Conservation (phyloP, 1,140 invertebrate species). For the Drosophila arawakana region DNA sequence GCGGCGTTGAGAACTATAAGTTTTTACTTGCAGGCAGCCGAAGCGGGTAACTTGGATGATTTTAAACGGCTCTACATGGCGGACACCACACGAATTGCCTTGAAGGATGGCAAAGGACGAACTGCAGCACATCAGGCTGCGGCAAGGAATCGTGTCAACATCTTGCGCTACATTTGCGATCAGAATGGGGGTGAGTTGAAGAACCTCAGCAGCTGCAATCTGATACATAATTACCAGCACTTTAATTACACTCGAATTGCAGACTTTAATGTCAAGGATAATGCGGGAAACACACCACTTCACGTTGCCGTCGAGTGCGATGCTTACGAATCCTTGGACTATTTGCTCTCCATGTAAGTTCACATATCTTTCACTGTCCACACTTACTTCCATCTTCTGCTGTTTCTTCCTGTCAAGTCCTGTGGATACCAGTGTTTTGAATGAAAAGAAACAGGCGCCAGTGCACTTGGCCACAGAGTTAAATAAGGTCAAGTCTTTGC, state of each 20-base stretch:
- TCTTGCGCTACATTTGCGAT: constrained; percentile 90
- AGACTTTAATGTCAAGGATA: constrained; percentile 92
- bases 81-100: constrained; percentile 88
- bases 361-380: neutral
- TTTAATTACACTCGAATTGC: constrained; percentile 52
- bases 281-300: constrained; percentile 91
- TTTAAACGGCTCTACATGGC: constrained; percentile 89
- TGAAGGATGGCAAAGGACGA: constrained; percentile 90
- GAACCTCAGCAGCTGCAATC: neutral
- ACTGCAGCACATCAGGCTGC: constrained; percentile 92
- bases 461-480: constrained; percentile 92
- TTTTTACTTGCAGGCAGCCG: constrained; percentile 88
- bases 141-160: constrained; percentile 89
- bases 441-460: constrained; percentile 91
- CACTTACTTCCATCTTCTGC: no score
- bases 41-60: constrained; percentile 92
- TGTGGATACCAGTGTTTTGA: constrained; percentile 89
- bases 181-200: constrained; percentile 88
- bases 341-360: constrained; percentile 89
- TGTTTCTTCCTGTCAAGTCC: constrained; percentile 84
- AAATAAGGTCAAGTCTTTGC: constrained; percentile 89
- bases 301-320: constrained; percentile 92
- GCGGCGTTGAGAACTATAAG: neutral
- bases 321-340: constrained; percentile 89
- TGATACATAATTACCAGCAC: neutral